Conservation (phyloP, 2,888 invertebrate genomes). For the Andrena chrysosceles region DNA sequence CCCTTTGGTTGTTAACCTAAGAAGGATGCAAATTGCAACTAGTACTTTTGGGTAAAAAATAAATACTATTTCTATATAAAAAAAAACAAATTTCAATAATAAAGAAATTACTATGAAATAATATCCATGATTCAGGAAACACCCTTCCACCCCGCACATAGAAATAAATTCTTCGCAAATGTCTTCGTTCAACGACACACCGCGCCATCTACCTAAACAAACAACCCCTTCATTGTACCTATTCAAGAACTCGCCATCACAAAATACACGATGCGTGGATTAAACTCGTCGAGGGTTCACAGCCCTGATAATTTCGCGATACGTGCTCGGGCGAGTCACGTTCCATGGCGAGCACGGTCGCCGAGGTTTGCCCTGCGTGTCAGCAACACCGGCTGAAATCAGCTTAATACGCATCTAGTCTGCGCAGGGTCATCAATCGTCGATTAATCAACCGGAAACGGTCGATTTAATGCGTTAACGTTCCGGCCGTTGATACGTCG, state of each 20-base stretch:
- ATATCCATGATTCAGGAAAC: too few relatives aligned
- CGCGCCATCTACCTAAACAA: not conserved
- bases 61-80: too few relatives aligned
- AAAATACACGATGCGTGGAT: slow-evolving; percentile 24
- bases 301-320: slow-evolving; percentile 13
- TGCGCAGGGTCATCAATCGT: slow-evolving; percentile 75
- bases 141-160: not conserved
- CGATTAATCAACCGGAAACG: slow-evolving; percentile 75
- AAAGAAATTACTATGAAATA: too few relatives aligned
- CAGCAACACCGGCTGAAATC: slow-evolving; percentile 49
- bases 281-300: slow-evolving; percentile 11
- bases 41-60: too few relatives aligned
- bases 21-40: too few relatives aligned
- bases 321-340: slow-evolving; percentile 20
- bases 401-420: slow-evolving; percentile 69
- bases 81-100: too few relatives aligned
- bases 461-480: slow-evolving; percentile 75
- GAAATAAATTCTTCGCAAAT: not conserved
- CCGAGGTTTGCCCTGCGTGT: slow-evolving; percentile 35
- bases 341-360: slow-evolving; percentile 42
- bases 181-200: not conserved
- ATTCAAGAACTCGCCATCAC: not conserved
- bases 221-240: not conserved
- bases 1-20: too few relatives aligned
- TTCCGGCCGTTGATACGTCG: slow-evolving; percentile 65